Conservation (phyloP, 1,140 invertebrate genomes). For the Drosophila elegans region DNA sequence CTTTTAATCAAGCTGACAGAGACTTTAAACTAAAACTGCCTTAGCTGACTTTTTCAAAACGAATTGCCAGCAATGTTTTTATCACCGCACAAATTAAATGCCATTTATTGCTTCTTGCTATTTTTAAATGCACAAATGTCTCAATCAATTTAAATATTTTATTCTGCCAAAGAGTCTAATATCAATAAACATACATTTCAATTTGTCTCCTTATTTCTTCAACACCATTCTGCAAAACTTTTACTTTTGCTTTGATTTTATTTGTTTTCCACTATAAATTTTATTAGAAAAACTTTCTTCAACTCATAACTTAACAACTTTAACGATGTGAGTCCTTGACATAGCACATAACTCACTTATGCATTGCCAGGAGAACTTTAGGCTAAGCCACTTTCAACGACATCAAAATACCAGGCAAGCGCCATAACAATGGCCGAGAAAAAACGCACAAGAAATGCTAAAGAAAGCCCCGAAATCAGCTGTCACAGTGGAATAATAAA, state of each 20-base stretch:
- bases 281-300: slow-evolving; percentile 6
- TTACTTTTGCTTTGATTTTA: slow-evolving; percentile 3
- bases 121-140: slow-evolving; percentile 1
- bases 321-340: slow-evolving; percentile 13
- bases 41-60: background rate
- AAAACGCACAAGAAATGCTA: slow-evolving; percentile 42
- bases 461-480: slow-evolving; percentile 61
- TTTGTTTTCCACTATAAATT: background rate
- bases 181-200: background rate
- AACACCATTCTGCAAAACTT: background rate
- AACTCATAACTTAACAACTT: slow-evolving; percentile 14
- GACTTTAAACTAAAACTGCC: no score
- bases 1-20: no score
- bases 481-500: slow-evolving; percentile 77
- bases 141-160: slow-evolving; percentile 24
- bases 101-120: slow-evolving; percentile 1
- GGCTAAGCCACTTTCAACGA: slow-evolving; percentile 41
- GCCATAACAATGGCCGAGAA: slow-evolving; percentile 33
- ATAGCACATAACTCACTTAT: slow-evolving; percentile 31
- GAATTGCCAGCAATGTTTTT: background rate
- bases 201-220: background rate
- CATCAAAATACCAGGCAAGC: slow-evolving; percentile 16
- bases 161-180: slow-evolving; percentile 5
- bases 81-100: slow-evolving; percentile 1
- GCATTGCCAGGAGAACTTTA: slow-evolving; percentile 27